phyloP scores from a whole-genome alignment of 1,140 invertebrate species.

The Macrocentrus cingulum region DNA sequence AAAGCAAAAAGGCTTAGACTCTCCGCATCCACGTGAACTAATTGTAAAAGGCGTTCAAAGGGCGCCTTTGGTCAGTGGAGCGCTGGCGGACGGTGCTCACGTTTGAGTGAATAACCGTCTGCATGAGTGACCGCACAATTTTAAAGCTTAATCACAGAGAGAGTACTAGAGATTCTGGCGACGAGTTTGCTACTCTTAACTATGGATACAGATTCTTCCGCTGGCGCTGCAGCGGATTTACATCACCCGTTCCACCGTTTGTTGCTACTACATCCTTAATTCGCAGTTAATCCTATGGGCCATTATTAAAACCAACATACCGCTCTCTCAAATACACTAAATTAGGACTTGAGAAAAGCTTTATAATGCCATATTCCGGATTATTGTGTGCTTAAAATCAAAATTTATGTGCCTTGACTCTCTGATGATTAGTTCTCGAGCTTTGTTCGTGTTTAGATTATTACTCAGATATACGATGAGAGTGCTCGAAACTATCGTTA shows the following conservation, averaged over 20 bases:
- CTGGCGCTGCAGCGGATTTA: no score
- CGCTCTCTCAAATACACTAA: conserved; percentile 1
- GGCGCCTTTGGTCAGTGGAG: conserved; percentile 15
- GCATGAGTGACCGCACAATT: conserved; percentile 16
- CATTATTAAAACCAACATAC: conserved; percentile 12
- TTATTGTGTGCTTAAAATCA: conserved; percentile 1
- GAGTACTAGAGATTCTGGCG: conserved; percentile 1
- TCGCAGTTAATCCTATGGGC: conserved; percentile 16
- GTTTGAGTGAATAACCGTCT: conserved; percentile 11
- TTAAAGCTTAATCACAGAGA: conserved; percentile 27
- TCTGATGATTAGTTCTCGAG: background rate
- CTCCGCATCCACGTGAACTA: no score
- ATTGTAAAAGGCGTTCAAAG: conserved; percentile 25
- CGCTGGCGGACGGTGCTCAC: background rate
- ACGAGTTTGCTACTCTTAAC: background rate
- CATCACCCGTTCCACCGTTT: no score
- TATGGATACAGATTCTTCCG: background rate
- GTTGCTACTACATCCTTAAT: conserved; percentile 16
- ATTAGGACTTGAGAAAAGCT: conserved; percentile 5
- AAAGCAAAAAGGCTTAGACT: no score
- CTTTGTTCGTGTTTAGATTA: background rate
- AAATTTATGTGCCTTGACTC: conserved; percentile 14
- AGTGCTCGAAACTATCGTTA: background rate
- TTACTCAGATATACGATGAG: background rate
- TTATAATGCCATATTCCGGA: conserved; percentile 1